Base-by-base conservation (phyloP, 2,888 invertebrate genomes). In the Drosophila affinis region DNA sequence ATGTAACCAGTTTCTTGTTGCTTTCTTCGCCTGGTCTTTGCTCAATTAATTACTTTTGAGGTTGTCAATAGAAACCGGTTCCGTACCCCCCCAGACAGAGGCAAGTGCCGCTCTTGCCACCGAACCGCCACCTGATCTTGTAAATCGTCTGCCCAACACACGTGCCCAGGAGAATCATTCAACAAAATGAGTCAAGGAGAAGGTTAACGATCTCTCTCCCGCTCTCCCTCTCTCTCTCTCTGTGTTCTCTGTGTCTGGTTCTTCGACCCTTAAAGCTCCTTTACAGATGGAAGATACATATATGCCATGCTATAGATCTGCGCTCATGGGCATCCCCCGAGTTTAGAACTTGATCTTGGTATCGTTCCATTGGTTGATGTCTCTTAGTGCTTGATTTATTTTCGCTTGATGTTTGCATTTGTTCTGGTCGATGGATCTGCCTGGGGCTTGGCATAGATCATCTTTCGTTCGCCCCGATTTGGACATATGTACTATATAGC, bases 1-100 rank as follows among this genome's bases (percentile, higher is more conserved):
- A 82, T 87, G 72, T 81, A 82, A 87, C 82, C 81, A 63, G 84
- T 87, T 84, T 77, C 12, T 45, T 67, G 48, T 27, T 67, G 12
- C 29, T 27, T 32, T 51, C 52, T 51, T 59, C 9, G 18, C n/a
- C 63, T 24, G 45, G 32, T 17, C 56, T 68, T 52, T 48, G 64
- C 39, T 47, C 56, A 54, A 73, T 72, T 72, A 65, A 72, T 72
- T 72, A 72, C 59, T 52, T 24, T 72, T 47, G 57, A 34, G 45
- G 24, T 47, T 68, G 57, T 29, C 56, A 39, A 39, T 21, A 17
- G 48, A 14, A 69, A 69, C 68, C 70, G 70, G 68, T 69, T 69
- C 34, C 4, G 24, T 24, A 24, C 24, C 24, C 21, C 9, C 44
- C 24, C 44, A 63, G 45, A 58, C 32, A 47, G 14, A 0, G 61